Evolutionary conservation across 2,888 invertebrate genomes (phyloP), one percentile per base, ranked within the genome.

Genomic region (Schrankia costaestrigalis): DNA sequence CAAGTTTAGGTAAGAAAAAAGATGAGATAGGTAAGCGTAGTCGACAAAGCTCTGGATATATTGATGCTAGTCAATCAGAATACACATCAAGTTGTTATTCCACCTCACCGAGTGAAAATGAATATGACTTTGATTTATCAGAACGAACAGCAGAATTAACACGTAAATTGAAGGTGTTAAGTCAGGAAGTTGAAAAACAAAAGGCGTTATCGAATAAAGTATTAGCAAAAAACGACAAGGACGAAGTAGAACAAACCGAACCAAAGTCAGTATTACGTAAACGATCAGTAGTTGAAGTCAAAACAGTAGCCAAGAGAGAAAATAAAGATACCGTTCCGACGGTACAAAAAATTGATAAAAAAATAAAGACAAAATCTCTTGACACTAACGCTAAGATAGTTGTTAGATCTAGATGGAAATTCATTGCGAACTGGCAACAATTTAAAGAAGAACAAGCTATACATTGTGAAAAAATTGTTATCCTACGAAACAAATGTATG

Each of bases 401-500:
- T 27, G 54, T 47, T 11, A 67, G 61, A 63, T 88, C 90, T 1
- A 76, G 68, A 42, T 83, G 85, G 55, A 75, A 90, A 43, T 62
- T 89, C 62, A 30, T 80, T 60, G 41, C 80, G 46, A 65, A 90
- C 67, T 93, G 91, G 90, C 83, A 79, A 34, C 75, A 81, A 31
- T 92, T 93, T 59, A 91, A 90, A 52, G 46, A 62, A 14, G 91
- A 90, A 22, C 89, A 92, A 63, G 89, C 88, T 2, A 56, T 71
- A 0, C 91, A 93, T 42, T 90, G 90, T 35, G 55, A 68, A 1
- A 85, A 80, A 46, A 89, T 94, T 9, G 78, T 79, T 29, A 62
- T 75, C 9, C 66, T 92, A 27, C 80, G 92, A 25, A 93, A 93
- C 55, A 90, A 89, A 53, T 95, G 95, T 69, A 63, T 93, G 33